Evolutionary conservation across 2,888 invertebrate species (phyloP).

Genomic region (Megamerina dolium): DNA sequence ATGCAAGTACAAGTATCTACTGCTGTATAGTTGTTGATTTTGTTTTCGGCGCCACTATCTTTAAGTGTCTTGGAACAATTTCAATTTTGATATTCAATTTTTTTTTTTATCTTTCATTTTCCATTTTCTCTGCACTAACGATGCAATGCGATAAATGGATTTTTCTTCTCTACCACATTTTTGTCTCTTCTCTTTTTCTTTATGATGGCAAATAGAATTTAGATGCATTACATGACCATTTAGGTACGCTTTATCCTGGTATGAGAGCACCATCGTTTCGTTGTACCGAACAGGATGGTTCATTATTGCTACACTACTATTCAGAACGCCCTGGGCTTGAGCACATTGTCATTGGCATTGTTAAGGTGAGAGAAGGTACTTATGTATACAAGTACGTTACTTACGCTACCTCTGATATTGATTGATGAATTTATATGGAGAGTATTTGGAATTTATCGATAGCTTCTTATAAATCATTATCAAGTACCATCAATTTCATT

Average conservation of each 20-base stretch:
- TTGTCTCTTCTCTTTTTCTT: neutral
- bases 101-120: neutral
- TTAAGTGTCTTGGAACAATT: conserved; percentile 1
- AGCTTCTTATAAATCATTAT: too few species aligned
- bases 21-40: neutral
- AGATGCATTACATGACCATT: conserved; percentile 91
- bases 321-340: conserved; percentile 91
- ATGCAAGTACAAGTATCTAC: neutral
- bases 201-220: conserved; percentile 63
- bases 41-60: conserved; percentile 7
- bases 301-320: conserved; percentile 88
- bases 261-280: conserved; percentile 95
- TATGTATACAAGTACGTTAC: too few species aligned
- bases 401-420: too few species aligned
- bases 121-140: neutral
- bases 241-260: conserved; percentile 89
- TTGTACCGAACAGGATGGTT: conserved; percentile 90
- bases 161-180: neutral
- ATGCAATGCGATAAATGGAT: too few species aligned
- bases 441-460: too few species aligned
- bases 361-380: conserved; percentile 81
- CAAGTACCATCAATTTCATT: too few species aligned
- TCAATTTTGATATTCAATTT: conserved; percentile 1
- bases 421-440: too few species aligned
- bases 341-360: conserved; percentile 94